Percentiles rank a stretch among this genome's conserved stretches.
Evolutionary conservation across 2,888 invertebrate species (phyloP).

Genomic region (Cosmorhoe ocellata): DNA sequence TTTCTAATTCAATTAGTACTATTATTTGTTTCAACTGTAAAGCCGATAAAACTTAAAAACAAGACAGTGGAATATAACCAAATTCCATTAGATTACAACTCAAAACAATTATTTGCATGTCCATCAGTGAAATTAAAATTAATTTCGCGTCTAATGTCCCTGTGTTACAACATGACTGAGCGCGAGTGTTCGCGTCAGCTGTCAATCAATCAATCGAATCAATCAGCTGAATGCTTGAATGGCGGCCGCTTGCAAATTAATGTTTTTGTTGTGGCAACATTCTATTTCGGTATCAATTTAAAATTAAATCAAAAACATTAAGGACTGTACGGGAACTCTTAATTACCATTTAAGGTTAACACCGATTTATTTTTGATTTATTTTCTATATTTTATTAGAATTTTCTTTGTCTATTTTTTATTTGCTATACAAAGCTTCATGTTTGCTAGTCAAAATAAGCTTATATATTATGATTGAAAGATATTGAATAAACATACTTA

Average conservation of each 20-base stretch:
- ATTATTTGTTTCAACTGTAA: no score
- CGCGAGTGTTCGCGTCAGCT: conserved; percentile 50
- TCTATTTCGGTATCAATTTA: conserved; percentile 18
- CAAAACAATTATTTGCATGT: conserved; percentile 13
- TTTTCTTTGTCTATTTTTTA: no score
- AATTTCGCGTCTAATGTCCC: conserved; percentile 36
- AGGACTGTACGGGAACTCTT: no score
- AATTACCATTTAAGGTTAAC: no score
- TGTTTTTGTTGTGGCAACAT: conserved; percentile 28
- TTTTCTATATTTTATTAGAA: no score
- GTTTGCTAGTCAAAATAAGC: no score
- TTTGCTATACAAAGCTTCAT: no score
- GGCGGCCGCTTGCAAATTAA: conserved; percentile 37
- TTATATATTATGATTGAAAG: no score
- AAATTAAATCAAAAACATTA: neutral
- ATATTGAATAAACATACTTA: no score
- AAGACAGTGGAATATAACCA: neutral
- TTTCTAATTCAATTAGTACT: no score
- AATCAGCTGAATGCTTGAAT: conserved; percentile 48
- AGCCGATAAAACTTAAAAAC: neutral
- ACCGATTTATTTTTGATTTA: no score
- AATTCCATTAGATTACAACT: neutral
- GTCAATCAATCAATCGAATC: conserved; percentile 62
- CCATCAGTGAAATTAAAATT: conserved; percentile 30
- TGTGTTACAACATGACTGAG: conserved; percentile 29